Evolutionary conservation across 2,888 invertebrate species (phyloP).

Genomic region (Augochlorella aurata): DNA sequence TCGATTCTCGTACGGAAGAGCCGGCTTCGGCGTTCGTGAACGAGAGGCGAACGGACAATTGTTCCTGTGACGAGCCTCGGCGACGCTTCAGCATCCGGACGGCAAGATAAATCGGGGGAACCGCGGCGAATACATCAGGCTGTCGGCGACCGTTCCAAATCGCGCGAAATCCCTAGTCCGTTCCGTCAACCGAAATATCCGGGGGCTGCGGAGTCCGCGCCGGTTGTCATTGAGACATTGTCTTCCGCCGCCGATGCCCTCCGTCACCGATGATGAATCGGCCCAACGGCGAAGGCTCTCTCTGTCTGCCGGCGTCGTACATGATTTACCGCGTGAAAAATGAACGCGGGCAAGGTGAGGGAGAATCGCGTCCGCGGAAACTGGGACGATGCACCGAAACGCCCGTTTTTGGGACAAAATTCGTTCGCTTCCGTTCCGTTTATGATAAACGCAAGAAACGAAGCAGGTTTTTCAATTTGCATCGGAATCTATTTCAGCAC

Average conservation of each 20-base stretch:
- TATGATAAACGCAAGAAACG: too few relatives aligned
- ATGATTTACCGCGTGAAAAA: conserved; percentile 61
- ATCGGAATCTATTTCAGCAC: too few relatives aligned
- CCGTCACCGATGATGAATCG: conserved; percentile 34
- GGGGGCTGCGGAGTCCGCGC: not conserved
- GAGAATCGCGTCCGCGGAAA: conserved; percentile 33
- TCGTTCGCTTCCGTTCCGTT: too few relatives aligned
- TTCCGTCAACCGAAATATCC: conserved; percentile 27
- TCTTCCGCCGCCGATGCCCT: conserved; percentile 16
- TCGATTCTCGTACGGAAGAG: not conserved
- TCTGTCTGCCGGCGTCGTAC: not conserved
- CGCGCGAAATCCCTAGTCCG: conserved; percentile 1
- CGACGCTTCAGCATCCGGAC: not conserved
- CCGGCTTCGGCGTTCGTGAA: too few relatives aligned
- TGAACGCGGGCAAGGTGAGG: conserved; percentile 41
- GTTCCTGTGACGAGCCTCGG: not conserved
- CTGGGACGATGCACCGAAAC: too few relatives aligned
- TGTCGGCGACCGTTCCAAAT: conserved; percentile 9
- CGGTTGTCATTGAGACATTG: conserved; percentile 19
- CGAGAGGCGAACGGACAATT: not conserved
- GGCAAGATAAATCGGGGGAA: conserved; percentile 19
- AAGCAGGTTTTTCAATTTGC: too few relatives aligned
- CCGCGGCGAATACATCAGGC: conserved; percentile 10
- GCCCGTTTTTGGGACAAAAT: too few relatives aligned
- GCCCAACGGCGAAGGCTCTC: not conserved